Conservation (phyloP, 2,113 vertebrate species). For the Hydropotes inermis region DNA sequence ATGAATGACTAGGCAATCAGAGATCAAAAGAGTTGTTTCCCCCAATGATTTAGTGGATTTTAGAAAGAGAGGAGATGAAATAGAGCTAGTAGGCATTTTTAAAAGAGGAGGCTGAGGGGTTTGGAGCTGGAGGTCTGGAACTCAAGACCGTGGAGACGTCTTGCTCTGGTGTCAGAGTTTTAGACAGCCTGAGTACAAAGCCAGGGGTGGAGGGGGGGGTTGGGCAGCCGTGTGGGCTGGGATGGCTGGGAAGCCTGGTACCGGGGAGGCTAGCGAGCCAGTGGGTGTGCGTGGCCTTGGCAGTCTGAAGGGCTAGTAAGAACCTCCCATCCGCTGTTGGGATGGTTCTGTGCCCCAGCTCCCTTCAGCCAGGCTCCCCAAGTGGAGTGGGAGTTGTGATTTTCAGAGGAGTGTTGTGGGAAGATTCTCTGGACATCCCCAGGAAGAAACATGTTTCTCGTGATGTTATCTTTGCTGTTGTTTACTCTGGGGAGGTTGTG, state of each 20-base stretch:
- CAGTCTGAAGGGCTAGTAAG: not conserved
- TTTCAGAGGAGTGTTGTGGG: not conserved
- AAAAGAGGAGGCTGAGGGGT: slow-evolving; percentile 42
- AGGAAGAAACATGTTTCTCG: not conserved
- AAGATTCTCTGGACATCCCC: not conserved
- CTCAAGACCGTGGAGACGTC: not conserved
- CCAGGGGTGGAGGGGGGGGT: not conserved
- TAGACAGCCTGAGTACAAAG: not conserved
- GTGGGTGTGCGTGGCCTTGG: not conserved
- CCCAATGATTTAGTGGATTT: slow-evolving; percentile 69
- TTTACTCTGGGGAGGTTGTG: not conserved
- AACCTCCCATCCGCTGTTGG: not conserved
- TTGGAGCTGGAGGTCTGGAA: not conserved
- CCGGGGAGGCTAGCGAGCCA: not conserved
- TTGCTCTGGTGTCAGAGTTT: slow-evolving; percentile 17
- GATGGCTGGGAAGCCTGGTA: not conserved
- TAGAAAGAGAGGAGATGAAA: slow-evolving; percentile 70
- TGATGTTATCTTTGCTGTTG: not conserved
- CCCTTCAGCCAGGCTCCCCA: not conserved
- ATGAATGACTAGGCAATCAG: slow-evolving; percentile 70
- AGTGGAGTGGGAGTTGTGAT: not conserved
- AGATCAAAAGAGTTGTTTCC: slow-evolving; percentile 75
- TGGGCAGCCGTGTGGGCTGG: not conserved
- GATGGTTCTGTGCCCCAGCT: not conserved
- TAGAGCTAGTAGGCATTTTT: slow-evolving; percentile 61